Percentiles rank a stretch among this genome's conserved stretches.
Conservation (phyloP, 1,140 invertebrate species). For the Zeugodacus cucurbitae region DNA sequence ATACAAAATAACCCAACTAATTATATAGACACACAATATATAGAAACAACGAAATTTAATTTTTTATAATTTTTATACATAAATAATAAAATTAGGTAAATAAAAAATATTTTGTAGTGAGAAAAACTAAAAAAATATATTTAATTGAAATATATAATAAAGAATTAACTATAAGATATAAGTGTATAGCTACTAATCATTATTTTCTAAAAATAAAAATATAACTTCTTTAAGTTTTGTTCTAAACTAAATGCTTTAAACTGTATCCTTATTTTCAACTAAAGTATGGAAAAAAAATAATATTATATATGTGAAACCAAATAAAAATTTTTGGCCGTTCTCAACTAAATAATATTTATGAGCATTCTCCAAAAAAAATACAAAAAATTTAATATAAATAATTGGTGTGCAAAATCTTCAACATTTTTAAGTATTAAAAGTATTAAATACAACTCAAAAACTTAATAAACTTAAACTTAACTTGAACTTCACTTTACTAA, state of each 20-base stretch:
- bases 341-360: background rate
- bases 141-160: background rate
- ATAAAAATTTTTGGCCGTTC: background rate
- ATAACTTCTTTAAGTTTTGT: background rate
- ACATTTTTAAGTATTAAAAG: background rate
- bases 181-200: background rate
- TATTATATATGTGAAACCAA: background rate
- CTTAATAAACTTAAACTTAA: background rate
- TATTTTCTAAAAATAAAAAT: background rate
- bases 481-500: background rate
- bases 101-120: background rate
- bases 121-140: background rate
- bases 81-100: background rate
- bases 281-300: too few species aligned
- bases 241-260: background rate
- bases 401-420: background rate
- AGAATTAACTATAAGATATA: background rate
- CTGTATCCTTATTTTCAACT: background rate
- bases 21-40: background rate
- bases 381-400: background rate
- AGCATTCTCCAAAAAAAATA: background rate
- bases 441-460: constrained; percentile 30
- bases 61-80: constrained; percentile 40
- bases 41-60: constrained; percentile 40
- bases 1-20: constrained; percentile 21